Conservation (phyloP, 2,797 vertebrate genomes). For the Gymnopithys bicolor region DNA sequence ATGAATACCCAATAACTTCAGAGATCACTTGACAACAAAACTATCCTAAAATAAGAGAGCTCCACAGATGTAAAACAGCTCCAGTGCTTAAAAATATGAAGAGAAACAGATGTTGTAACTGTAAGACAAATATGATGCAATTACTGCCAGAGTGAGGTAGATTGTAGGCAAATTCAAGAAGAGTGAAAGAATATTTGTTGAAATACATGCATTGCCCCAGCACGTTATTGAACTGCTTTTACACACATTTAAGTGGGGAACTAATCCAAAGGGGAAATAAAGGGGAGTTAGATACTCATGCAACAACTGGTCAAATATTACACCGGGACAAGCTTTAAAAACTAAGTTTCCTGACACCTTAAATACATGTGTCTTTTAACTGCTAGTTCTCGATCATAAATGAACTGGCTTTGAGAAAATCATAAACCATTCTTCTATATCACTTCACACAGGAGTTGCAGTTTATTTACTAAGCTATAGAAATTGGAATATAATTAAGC, state of each 20-base stretch:
- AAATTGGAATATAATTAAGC: background rate
- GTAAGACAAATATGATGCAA: background rate
- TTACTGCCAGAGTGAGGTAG: background rate
- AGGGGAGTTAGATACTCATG: background rate
- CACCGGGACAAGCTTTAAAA: background rate
- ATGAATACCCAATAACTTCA: background rate
- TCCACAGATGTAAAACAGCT: background rate
- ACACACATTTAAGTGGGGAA: background rate
- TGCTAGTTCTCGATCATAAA: background rate
- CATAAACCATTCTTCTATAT: background rate
- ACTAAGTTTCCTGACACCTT: background rate
- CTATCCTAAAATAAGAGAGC: background rate
- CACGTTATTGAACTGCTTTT: background rate
- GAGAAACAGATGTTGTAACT: background rate
- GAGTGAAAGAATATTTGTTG: background rate
- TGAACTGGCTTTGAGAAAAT: background rate
- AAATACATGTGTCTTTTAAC: background rate
- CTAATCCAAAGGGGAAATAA: background rate
- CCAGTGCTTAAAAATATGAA: background rate
- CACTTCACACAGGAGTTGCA: background rate
- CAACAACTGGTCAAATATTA: background rate
- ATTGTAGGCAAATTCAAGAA: background rate
- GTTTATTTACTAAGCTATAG: background rate
- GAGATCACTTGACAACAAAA: background rate
- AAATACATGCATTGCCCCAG: background rate